Conservation (phyloP, 1,140 invertebrate genomes). For the Thalassaphorura encarpata region DNA sequence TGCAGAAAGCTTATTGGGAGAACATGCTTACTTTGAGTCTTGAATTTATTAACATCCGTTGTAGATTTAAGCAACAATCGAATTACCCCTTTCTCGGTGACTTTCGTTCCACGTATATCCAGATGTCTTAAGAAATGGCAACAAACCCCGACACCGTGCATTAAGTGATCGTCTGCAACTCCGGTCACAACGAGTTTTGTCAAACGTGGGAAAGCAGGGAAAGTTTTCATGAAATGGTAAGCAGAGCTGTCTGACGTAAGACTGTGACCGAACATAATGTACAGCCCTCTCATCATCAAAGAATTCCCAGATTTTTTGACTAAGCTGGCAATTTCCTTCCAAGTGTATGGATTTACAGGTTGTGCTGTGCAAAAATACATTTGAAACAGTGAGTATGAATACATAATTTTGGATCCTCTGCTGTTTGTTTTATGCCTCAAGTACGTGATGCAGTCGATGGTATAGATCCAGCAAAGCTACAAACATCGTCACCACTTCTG, state of each 20-base stretch:
- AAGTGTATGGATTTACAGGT: constrained; percentile 7
- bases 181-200: constrained; percentile 20
- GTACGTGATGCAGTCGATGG: constrained; percentile 6
- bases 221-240: neutral
- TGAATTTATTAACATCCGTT: neutral
- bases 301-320: neutral
- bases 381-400: neutral
- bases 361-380: constrained; percentile 8
- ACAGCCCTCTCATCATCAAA: constrained; percentile 1
- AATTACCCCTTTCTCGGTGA: constrained; percentile 13
- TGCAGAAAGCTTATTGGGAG: neutral
- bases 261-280: constrained; percentile 5
- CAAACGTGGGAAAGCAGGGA: constrained; percentile 1
- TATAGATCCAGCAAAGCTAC: constrained; percentile 3
- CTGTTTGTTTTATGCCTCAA: neutral
- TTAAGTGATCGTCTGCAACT: constrained; percentile 12
- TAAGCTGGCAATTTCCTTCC: constrained; percentile 6
- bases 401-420: too few species aligned
- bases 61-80: constrained; percentile 11
- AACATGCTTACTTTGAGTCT: neutral
- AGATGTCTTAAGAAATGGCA: constrained; percentile 19
- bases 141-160: constrained; percentile 17
- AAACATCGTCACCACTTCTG: neutral
- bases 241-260: neutral
- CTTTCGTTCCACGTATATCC: constrained; percentile 16